A percentile compares a stretch with the other conserved stretches of the same genome.
Conservation (phyloP, 2,888 invertebrate genomes). For the Xanthorhoe designata region DNA sequence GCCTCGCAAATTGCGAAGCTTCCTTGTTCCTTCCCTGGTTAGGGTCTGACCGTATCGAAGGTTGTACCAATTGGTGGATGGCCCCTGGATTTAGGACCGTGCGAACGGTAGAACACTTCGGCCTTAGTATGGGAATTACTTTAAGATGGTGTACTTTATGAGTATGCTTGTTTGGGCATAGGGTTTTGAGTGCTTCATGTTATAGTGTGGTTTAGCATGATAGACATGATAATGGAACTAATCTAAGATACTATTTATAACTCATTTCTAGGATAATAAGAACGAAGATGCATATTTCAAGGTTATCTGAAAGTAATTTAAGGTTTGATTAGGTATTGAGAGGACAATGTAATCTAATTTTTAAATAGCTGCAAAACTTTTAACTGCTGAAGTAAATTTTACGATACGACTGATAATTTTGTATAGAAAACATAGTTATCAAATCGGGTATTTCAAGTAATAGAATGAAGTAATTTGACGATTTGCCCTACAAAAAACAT, state of each 20-base stretch:
- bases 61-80: slow-evolving; percentile 57
- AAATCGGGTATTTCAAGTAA: no score
- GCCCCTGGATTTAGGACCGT: slow-evolving; percentile 51
- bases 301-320: no score
- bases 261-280: not conserved
- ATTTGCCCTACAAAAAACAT: not conserved
- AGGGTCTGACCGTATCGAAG: slow-evolving; percentile 47
- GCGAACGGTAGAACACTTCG: slow-evolving; percentile 42
- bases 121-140: slow-evolving; percentile 19
- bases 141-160: slow-evolving; percentile 30
- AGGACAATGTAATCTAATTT: no score
- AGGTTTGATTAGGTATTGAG: no score
- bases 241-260: not conserved
- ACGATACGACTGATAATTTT: no score
- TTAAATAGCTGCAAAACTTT: no score
- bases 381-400: no score
- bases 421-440: no score
- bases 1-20: slow-evolving; percentile 61
- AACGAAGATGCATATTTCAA: no score
- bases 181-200: slow-evolving; percentile 13
- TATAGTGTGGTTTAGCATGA: no score
- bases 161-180: slow-evolving; percentile 13
- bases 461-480: not conserved
- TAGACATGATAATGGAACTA: no score
- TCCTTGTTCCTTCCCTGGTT: slow-evolving; percentile 58